These are phyloP conservation scores for Nemoura dubitans DNA, from an alignment of 2,888 invertebrate genomes.

Conservation along the genomic window DNA sequence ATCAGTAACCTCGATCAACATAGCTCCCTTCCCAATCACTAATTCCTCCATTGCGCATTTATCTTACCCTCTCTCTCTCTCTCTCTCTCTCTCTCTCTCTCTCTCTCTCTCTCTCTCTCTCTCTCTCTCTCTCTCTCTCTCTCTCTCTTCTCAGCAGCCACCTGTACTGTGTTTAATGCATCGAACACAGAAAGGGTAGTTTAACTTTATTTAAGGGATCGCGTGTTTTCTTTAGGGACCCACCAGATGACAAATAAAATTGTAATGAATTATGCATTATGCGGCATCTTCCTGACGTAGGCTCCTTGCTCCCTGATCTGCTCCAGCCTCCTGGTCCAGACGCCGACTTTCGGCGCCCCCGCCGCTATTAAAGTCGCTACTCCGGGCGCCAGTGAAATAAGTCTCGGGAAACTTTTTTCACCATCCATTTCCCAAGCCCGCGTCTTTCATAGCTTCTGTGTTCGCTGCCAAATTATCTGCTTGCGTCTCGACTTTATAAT, in stretches of 20 bases:
- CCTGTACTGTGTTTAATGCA: slow-evolving; percentile 19
- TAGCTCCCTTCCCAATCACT: background rate
- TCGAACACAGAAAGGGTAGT: slow-evolving; percentile 7
- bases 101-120: background rate
- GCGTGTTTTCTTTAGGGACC: background rate
- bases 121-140: background rate
- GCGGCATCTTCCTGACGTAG: background rate
- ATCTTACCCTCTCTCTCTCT: background rate
- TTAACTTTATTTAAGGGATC: background rate
- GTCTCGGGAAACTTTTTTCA: background rate
- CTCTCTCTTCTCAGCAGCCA: background rate
- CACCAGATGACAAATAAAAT: slow-evolving; percentile 30
- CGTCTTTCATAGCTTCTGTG: background rate
- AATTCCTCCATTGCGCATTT: background rate
- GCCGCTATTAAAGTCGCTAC: background rate
- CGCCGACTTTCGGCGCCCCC: background rate
- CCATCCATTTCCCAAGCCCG: background rate
- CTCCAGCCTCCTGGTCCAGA: background rate
- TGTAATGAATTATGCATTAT: slow-evolving; percentile 34
- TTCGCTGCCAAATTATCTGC: background rate
- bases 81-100: background rate
- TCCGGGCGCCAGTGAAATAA: background rate
- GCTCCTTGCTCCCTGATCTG: background rate
- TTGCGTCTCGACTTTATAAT: background rate
- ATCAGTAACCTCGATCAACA: background rate